Evolutionary conservation across 2,888 invertebrate genomes (phyloP).

Genomic region (Drosophila borborema): DNA sequence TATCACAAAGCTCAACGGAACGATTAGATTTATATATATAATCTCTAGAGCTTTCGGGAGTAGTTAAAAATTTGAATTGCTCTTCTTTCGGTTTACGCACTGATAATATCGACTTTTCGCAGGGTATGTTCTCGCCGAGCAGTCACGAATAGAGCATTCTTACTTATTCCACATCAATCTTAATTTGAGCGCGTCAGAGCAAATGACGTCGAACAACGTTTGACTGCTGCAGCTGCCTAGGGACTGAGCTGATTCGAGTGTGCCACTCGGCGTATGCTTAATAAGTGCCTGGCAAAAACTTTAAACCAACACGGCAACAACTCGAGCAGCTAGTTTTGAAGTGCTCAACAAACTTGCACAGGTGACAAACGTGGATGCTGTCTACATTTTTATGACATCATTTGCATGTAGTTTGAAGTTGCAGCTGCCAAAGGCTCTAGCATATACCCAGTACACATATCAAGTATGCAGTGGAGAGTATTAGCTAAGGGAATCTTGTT

Average conservation of each 20-base stretch:
- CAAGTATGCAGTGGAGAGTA: background rate
- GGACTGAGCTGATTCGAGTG: slow-evolving; percentile 23
- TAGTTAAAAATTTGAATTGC: slow-evolving; percentile 39
- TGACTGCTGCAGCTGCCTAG: slow-evolving; percentile 9
- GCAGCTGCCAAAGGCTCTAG: slow-evolving; percentile 44
- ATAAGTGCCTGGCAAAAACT: slow-evolving; percentile 46
- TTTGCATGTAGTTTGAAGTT: slow-evolving; percentile 67
- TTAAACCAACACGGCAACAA: slow-evolving; percentile 43
- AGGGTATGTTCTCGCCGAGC: background rate
- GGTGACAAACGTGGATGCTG: slow-evolving; percentile 39
- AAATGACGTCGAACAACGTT: background rate
- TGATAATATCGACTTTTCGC: slow-evolving; percentile 2
- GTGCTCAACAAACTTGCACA: slow-evolving; percentile 54
- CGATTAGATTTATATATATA: slow-evolving; percentile 44
- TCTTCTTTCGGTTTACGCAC: slow-evolving; percentile 46
- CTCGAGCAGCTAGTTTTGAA: slow-evolving; percentile 40
- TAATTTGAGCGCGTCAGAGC: slow-evolving; percentile 19
- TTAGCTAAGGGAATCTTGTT: background rate
- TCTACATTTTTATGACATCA: slow-evolving; percentile 58
- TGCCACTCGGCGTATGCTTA: slow-evolving; percentile 50
- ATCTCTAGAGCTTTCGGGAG: slow-evolving; percentile 12
- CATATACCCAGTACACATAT: background rate
- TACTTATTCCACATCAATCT: slow-evolving; percentile 31
- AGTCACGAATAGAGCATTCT: background rate
- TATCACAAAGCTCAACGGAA: slow-evolving; percentile 46